Conservation (phyloP, 1,140 invertebrate species). For the Acromyrmex echinatior region DNA sequence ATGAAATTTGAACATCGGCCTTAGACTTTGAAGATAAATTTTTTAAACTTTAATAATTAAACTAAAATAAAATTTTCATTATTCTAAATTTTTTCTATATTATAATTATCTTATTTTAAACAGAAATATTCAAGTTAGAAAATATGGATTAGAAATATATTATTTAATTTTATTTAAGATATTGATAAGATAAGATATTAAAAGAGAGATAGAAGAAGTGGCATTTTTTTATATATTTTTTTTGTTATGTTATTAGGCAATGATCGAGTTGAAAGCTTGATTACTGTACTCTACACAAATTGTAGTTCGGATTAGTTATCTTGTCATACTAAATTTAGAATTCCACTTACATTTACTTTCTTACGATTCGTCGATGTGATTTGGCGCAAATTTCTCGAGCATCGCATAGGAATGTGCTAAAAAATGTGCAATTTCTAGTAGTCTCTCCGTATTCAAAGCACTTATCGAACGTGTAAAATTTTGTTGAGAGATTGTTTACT, state of each 20-base stretch:
- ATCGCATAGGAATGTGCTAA: not conserved
- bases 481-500: constrained; percentile 23
- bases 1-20: too few species aligned
- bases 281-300: not conserved
- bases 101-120: not conserved
- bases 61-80: not conserved
- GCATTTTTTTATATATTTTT: not conserved
- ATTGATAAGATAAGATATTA: not conserved
- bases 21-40: not conserved
- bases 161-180: not conserved
- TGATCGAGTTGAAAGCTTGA: not conserved
- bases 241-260: not conserved
- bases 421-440: constrained; percentile 14
- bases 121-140: not conserved
- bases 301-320: not conserved
- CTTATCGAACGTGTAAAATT: constrained; percentile 33
- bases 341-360: constrained; percentile 40
- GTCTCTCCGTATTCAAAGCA: constrained; percentile 20
- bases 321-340: constrained; percentile 39
- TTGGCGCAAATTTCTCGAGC: constrained; percentile 24
- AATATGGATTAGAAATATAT: not conserved
- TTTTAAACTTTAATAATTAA: not conserved
- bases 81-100: not conserved
- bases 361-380: not conserved
- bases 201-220: not conserved